These are phyloP conservation scores for Cephus runcator DNA, from an alignment of 2,888 invertebrate species.

Conservation along the genomic window DNA sequence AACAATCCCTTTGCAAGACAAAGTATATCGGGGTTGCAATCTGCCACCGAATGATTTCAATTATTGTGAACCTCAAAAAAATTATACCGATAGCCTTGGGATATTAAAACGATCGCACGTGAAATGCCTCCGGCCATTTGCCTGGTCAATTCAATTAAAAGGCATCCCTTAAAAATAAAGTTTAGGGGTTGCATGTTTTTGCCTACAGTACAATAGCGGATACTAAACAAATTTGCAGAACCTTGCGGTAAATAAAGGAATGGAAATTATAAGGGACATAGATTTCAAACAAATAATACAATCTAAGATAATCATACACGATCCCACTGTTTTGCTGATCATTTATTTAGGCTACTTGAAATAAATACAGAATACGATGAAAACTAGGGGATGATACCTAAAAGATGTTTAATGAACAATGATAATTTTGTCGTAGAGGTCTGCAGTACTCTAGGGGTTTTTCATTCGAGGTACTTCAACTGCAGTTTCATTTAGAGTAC, in stretches of 20 bases:
- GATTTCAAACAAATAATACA: background rate
- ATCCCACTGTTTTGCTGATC: background rate
- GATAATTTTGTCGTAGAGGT: background rate
- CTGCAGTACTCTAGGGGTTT: background rate
- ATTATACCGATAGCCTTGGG: slow-evolving; percentile 39
- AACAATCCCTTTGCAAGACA: background rate
- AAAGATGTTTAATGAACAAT: background rate
- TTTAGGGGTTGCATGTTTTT: background rate
- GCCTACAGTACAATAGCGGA: background rate
- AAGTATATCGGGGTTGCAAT: background rate
- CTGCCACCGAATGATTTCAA: background rate
- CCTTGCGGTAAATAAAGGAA: background rate
- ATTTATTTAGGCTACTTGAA: background rate
- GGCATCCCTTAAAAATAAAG: background rate
- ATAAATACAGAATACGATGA: background rate
- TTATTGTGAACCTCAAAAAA: background rate
- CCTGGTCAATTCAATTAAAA: slow-evolving; percentile 15
- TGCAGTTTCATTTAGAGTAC: background rate
- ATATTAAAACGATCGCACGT: slow-evolving; percentile 51
- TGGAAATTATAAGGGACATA: background rate
- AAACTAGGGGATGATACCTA: background rate
- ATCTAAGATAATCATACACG: background rate
- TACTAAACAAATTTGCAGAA: background rate
- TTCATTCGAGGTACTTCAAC: background rate
- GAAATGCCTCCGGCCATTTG: slow-evolving; percentile 50